These are phyloP conservation scores for Daubentonia madagascariensis DNA, from an alignment of 2,113 vertebrate species.

Conservation along the genomic window DNA sequence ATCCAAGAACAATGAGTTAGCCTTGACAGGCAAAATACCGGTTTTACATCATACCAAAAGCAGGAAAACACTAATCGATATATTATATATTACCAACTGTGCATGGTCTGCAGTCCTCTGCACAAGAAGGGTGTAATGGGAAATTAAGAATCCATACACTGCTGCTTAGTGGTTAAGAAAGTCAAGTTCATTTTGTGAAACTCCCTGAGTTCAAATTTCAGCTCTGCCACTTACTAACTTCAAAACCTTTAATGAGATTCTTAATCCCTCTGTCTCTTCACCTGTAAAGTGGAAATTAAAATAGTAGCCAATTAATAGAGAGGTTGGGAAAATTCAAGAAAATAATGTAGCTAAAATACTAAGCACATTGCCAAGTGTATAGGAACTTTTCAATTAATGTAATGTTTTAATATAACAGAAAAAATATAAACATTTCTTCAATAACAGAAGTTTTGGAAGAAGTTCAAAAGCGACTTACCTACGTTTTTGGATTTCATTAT, in stretches of 20 bases:
- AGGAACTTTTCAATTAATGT: not conserved
- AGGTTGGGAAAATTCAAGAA: constrained; percentile 1
- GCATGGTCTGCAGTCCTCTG: not conserved
- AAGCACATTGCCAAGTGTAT: not conserved
- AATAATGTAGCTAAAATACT: constrained; percentile 24
- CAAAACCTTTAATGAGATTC: constrained; percentile 58
- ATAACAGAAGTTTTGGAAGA: not conserved
- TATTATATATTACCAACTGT: no score
- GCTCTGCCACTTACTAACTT: constrained; percentile 38
- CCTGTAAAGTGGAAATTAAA: constrained; percentile 67
- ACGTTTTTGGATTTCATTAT: not conserved
- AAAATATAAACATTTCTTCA: not conserved
- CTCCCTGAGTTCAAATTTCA: constrained; percentile 62
- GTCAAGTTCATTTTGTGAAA: constrained; percentile 26
- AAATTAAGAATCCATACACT: not conserved
- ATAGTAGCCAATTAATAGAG: constrained; percentile 42
- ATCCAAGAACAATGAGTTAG: not conserved
- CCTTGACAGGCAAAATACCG: not conserved
- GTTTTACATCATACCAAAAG: not conserved
- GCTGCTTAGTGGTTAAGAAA: constrained; percentile 19
- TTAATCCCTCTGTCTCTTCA: constrained; percentile 51
- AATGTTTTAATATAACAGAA: not conserved
- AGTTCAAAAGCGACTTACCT: not conserved
- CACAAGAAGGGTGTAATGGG: not conserved
- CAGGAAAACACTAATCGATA: constrained; percentile 32